Base-by-base conservation (phyloP, 37 sponge, comb jelly and placozoan species). In the Spongilla lacustris region DNA sequence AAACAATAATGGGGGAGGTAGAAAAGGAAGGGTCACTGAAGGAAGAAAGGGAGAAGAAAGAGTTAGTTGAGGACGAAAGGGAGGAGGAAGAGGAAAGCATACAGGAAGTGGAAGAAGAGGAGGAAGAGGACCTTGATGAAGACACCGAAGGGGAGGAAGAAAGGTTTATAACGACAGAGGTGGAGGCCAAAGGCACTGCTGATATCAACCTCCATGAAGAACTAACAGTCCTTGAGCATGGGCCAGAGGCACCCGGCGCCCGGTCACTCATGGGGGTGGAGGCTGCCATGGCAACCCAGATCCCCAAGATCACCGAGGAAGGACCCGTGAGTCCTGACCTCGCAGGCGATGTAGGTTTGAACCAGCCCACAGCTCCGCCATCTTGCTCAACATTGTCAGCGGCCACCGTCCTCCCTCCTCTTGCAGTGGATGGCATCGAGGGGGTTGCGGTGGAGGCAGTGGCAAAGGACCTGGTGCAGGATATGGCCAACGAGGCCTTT, bases 401-500 rank as follows among this genome's bases (percentile, higher is more conserved):
- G n/a, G n/a, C n/a, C n/a, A n/a, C n/a, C n/a, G n/a, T n/a, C n/a
- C n/a, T 58, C 58, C 1, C 19, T 17, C 1, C 12, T 17, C 58
- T 58, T 10, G 1, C 58, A 41, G 41, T 3, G 12, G 19, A 58
- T 58, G 58, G 12, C 19, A 17, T 6, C 19, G 21, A 58, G 58
- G 19, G 11, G 21, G 1, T 13, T 10, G 4, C 58, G 19, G 58
- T 14, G 1, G 12, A 80, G 11, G 25, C 25, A 22, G 30, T 85
- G 0, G 30, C 76, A 0, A 71, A 84, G 35, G 89, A 80, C 23
- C 67, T 92, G 27, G 89, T 72, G 33, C 81, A 81, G 77, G 84
- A 92, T 58, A 67, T 92, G 66, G 76, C 84, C 31, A 88, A 88
- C 48, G 92, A 88, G 48, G 89, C 89, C 1, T 83, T 67, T 36